Evolutionary conservation across 2,797 vertebrate genomes (phyloP), one percentile per base, ranked within the genome.

Genomic region (Notoglanidium macrostoma): DNA sequence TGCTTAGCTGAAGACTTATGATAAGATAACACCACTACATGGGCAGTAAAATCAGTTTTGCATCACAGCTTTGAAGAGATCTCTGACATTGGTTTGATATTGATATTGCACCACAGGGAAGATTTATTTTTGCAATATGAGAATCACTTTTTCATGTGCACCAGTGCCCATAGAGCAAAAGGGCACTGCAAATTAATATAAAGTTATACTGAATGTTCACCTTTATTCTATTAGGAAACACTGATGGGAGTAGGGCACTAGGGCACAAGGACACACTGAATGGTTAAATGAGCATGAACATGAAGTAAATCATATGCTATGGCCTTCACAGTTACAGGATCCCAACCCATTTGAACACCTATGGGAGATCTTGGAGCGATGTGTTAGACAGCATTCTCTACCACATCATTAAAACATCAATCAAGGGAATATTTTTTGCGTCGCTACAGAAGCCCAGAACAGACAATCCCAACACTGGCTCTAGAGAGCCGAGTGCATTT

Each of bases 1-100:
- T 68, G 61, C 63, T 83, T 83, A 54, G 40, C 4, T 68, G 81
- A 81, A 61, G 57, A 83, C 46, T 44, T 23, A 80, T 80, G 40
- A 32, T 51, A 11, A 67, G 15, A 67, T 23, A 49, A 21, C n/a
- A 23, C n/a, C 32, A 23, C 14, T 49, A 29, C 59, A 46, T 35
- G 46, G n/a, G 63, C 63, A 83, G 1, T 51, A 68, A 83, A 83
- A 81, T 46, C 7, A 35, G 63, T 51, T 68, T 68, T 51, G 29
- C 46, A 83, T 83, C 44, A 51, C 44, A 82, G 9, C 15, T 29
- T 82, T 82, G 9, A 82, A 67, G 19, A 83, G 46, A 23, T 63
- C 40, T 81, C 26, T 44, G 21, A 80, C 35, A 63, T 63, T 80
- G 61, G 26, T 1, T 21, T 49, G 61, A 51, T 83, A 83, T 67